Evolutionary conservation across 1,140 invertebrate genomes (phyloP).

Genomic region (Musca domestica): DNA sequence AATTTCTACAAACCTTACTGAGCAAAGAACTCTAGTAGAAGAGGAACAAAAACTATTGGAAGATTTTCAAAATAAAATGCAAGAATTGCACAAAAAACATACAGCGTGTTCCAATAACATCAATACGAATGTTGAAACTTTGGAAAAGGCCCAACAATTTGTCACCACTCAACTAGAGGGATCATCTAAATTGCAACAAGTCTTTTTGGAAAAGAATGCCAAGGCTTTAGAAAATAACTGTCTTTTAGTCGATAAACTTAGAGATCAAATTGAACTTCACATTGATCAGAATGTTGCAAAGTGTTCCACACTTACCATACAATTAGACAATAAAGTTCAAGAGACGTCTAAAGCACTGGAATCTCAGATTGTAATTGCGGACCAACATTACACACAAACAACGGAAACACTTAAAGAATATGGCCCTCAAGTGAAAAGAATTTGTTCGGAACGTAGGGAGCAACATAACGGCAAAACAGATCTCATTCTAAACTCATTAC

Average conservation of each 20-base stretch:
- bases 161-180: not conserved
- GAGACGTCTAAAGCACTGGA: slow-evolving; percentile 1
- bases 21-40: slow-evolving; percentile 32
- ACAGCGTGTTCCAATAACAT: not conserved
- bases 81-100: slow-evolving; percentile 31
- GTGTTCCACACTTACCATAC: slow-evolving; percentile 36
- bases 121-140: not conserved
- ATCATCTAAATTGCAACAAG: not conserved
- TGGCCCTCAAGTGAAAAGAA: slow-evolving; percentile 23
- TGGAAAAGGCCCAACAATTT: slow-evolving; percentile 5
- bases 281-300: slow-evolving; percentile 36
- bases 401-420: slow-evolving; percentile 24
- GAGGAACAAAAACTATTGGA: slow-evolving; percentile 31
- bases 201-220: not conserved
- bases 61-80: slow-evolving; percentile 35
- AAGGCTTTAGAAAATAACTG: not conserved
- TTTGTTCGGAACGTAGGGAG: slow-evolving; percentile 24
- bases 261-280: slow-evolving; percentile 15
- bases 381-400: not conserved
- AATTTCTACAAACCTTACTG: slow-evolving; percentile 33
- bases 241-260: not conserved
- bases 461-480: slow-evolving; percentile 23
- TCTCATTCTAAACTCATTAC: slow-evolving; percentile 29
- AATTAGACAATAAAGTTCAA: slow-evolving; percentile 34
- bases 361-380: not conserved